phyloP scores from a whole-genome alignment of 2,888 invertebrate genomes.

The Girardia tigrina region DNA sequence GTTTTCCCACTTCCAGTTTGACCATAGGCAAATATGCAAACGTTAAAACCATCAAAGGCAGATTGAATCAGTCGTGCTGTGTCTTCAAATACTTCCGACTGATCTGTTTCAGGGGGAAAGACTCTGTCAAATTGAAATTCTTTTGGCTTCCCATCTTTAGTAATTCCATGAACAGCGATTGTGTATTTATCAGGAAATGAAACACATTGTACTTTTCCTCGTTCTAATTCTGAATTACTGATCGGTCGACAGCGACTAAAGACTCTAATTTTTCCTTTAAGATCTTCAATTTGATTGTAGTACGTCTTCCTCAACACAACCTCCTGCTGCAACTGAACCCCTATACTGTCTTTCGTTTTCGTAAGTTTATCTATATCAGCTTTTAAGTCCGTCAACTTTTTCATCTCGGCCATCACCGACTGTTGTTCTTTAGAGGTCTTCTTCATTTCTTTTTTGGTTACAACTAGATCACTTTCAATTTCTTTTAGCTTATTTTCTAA shows the following conservation, averaged over 20 bases:
- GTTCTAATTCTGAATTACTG: conserved; percentile 41
- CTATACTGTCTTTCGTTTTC: not conserved
- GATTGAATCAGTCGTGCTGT: conserved; percentile 53
- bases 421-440: not conserved
- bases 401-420: not conserved
- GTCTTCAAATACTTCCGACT: conserved; percentile 50
- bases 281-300: conserved; percentile 50
- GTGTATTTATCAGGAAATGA: conserved; percentile 46
- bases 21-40: conserved; percentile 97
- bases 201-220: conserved; percentile 44
- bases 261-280: conserved; percentile 49
- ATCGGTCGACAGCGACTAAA: conserved; percentile 46
- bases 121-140: conserved; percentile 51
- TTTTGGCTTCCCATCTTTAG: conserved; percentile 45
- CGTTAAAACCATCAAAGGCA: conserved; percentile 95
- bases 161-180: conserved; percentile 42
- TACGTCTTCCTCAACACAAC: conserved; percentile 47
- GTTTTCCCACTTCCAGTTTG: conserved; percentile 66
- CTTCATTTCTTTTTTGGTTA: not conserved
- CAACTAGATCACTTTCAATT: conserved; percentile 3
- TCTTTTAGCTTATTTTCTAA: conserved; percentile 15
- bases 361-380: not conserved
- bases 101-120: conserved; percentile 47
- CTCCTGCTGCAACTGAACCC: not conserved
- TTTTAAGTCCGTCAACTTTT: conserved; percentile 15